Percentiles rank a stretch among this genome's conserved stretches.
phyloP scores from a whole-genome alignment of 2,797 vertebrate species.

The Labroides dimidiatus region DNA sequence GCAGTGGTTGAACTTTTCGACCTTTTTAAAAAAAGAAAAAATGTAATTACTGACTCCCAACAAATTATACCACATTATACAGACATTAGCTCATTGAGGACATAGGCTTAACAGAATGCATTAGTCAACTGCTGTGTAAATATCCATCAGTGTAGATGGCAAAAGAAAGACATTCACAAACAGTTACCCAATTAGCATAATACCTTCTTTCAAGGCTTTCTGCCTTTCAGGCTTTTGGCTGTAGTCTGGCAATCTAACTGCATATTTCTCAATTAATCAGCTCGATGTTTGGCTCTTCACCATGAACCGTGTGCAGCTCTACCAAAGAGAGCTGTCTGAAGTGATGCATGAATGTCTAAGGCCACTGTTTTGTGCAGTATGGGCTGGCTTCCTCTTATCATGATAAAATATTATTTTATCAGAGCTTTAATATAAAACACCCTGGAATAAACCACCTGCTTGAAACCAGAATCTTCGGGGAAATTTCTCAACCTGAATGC shows the following conservation, averaged over 20 bases:
- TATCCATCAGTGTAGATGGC: slow-evolving; percentile 53
- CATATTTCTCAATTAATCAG: slow-evolving; percentile 51
- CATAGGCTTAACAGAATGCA: slow-evolving; percentile 37
- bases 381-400: not conserved
- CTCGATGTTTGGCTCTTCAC: slow-evolving; percentile 34
- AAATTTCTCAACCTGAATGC: not conserved
- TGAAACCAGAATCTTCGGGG: not conserved
- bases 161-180: slow-evolving; percentile 47
- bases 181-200: slow-evolving; percentile 59
- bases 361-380: slow-evolving; percentile 26
- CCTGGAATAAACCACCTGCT: not conserved
- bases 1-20: not conserved
- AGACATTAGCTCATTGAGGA: slow-evolving; percentile 12
- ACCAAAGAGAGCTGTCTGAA: slow-evolving; percentile 21
- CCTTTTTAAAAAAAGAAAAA: too few species aligned
- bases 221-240: slow-evolving; percentile 51
- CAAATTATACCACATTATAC: slow-evolving; percentile 12
- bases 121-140: slow-evolving; percentile 50
- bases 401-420: not conserved
- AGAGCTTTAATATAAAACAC: slow-evolving; percentile 13
- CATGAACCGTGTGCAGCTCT: slow-evolving; percentile 29
- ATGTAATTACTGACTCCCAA: slow-evolving; percentile 20
- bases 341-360: slow-evolving; percentile 32
- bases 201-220: slow-evolving; percentile 60
- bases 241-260: slow-evolving; percentile 49